Base-by-base conservation (phyloP, 2,113 vertebrate genomes). In the Ariopsis seemanni region DNA sequence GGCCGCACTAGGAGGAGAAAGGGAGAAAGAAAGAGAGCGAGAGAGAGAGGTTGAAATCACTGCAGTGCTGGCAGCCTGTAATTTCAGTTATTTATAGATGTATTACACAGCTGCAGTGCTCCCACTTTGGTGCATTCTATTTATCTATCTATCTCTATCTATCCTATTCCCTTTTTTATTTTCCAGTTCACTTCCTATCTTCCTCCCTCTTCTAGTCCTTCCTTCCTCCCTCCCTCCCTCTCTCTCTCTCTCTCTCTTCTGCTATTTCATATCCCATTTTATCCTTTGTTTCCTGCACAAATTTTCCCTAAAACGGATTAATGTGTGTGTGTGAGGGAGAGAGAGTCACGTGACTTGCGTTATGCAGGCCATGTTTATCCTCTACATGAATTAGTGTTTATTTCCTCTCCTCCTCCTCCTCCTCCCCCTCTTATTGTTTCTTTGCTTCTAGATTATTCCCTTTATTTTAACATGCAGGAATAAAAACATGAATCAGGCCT, bases 71-170 rank as follows among this genome's bases (percentile, higher is more conserved):
- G 93, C 94, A 94, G 94, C 92, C 93, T 94, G 93, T 95, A 95
- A 94, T 95, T 95, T 95, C 88, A 94, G 94, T 95, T 95, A 95
- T 96, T 95, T 96, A 95, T 95, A 95, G 95, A 94, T 91, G 91
- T 94, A 93, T 94, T 94, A 93, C 93, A 95, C 93, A 93, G 94
- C 94, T 94, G 95, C 94, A 94, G 93, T 88, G 91, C 92, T 92
- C 93, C 89, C 86, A 82, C 63, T 94, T 95, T 93, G 93, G 88
- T 94, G 94, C 94, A 93, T 94, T 94, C 92, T 92, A 74, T 79
- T 79, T 84, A 42, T 88, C 78, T 85, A 92, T 91, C 89, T 89
- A 87, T 86, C 83, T n/a, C 88, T 87, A 91, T 91, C 83, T 75
- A 90, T 89, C 79, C 25, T 93, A 71, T 82, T 84, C 79, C 85